A percentile compares a stretch with the other conserved stretches of the same genome.
Conservation (phyloP, 2,797 vertebrate genomes). For the Melanogrammus aeglefinus region DNA sequence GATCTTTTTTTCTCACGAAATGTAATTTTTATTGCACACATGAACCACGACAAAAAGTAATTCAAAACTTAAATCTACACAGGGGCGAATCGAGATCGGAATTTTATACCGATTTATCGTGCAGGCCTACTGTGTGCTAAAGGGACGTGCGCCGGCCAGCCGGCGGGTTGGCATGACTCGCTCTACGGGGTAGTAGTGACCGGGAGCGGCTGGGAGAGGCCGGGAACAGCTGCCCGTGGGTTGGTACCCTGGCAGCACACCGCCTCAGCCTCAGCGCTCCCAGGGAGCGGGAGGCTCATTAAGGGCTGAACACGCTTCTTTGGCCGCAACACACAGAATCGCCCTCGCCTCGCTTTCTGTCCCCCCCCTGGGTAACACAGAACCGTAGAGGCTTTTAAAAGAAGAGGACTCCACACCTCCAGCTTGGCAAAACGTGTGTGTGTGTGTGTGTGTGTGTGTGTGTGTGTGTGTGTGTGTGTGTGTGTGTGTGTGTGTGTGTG, state of each 20-base stretch:
- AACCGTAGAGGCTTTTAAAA: not conserved
- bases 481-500: too few relatives aligned
- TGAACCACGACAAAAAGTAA: too few relatives aligned
- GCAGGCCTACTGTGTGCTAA: not conserved
- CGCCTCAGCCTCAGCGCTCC: not conserved
- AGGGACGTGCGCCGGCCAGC: conserved; percentile 46
- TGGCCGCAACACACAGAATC: not conserved
- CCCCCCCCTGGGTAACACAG: not conserved
- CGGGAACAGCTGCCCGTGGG: conserved; percentile 35
- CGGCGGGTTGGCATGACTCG: conserved; percentile 53
- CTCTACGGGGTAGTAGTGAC: conserved; percentile 33
- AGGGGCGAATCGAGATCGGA: too few relatives aligned
- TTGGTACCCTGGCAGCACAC: conserved; percentile 31
- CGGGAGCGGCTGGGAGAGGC: not conserved
- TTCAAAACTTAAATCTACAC: too few relatives aligned
- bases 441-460: not conserved
- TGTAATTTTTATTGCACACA: too few relatives aligned
- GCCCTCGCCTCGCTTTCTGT: not conserved
- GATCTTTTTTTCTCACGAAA: too few relatives aligned
- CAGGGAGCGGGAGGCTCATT: too few relatives aligned
- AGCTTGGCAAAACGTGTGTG: not conserved
- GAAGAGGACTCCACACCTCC: not conserved
- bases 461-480: too few relatives aligned
- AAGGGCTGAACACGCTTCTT: too few relatives aligned
- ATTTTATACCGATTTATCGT: too few relatives aligned